phyloP scores from a whole-genome alignment of 2,113 vertebrate species.

The Pluvianellus socialis region DNA sequence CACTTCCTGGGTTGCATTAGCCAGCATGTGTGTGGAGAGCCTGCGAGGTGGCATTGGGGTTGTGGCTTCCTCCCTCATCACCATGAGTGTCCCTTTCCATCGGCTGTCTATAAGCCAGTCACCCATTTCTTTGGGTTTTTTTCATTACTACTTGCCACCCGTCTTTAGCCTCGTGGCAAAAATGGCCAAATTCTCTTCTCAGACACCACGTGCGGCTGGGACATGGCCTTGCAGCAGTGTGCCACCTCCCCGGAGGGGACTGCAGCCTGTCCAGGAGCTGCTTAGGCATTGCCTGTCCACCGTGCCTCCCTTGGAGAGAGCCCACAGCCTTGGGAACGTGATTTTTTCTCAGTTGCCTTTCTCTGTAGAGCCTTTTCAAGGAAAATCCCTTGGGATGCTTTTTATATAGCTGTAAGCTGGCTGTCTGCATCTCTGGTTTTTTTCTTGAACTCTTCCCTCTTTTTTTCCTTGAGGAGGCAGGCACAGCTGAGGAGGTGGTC shows the following conservation, averaged over 20 bases:
- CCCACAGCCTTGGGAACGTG: rapidly evolving
- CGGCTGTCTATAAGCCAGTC: background rate
- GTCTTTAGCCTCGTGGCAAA: background rate
- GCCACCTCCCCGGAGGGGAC: background rate
- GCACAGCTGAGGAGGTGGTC: background rate
- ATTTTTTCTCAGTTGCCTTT: background rate
- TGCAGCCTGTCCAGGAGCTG: background rate
- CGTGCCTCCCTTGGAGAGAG: background rate
- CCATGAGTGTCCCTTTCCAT: background rate
- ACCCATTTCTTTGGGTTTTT: background rate
- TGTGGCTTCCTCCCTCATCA: background rate
- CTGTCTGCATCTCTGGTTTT: background rate
- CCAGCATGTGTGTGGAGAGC: background rate
- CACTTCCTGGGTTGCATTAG: background rate
- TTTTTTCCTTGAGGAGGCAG: background rate
- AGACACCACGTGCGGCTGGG: background rate
- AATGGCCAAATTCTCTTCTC: background rate
- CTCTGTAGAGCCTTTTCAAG: background rate
- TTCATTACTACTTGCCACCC: background rate
- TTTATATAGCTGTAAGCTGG: background rate
- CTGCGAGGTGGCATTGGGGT: background rate
- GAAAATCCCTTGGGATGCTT: background rate
- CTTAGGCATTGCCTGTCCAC: background rate
- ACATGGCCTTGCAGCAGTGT: rapidly evolving
- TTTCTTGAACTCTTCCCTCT: background rate